Evolutionary conservation across 2,113 vertebrate genomes (phyloP), one percentile per base, ranked within the genome.

Genomic region (Phasianus colchicus): DNA sequence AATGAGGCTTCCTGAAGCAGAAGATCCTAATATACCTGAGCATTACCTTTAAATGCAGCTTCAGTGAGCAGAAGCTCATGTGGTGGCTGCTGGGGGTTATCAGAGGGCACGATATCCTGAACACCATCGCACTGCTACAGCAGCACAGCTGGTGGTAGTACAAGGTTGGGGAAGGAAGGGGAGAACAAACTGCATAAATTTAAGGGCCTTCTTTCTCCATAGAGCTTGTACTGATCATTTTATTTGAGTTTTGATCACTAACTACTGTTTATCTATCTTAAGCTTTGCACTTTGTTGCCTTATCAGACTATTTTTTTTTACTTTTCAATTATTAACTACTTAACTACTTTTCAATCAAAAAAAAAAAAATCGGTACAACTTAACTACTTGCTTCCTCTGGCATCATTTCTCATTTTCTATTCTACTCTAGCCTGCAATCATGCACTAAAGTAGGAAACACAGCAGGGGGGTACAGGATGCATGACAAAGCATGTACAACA

Each of bases 401-500:
- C 42, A 86, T 43, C 21, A 38, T 74, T 71, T 42, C 34, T 38
- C 27, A 8, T 71, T 66, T 89, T 75, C 65, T 78, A 58, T 91
- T 80, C 67, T 73, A 7, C 48, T 71, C n/a, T 9, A 77, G 30
- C 60, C 83, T 55, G 6, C n/a, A 88, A 54, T 45, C 16, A 45
- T 4, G 17, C 57, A 34, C 12, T 52, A 2, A 69, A 61, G 32
- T 9, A 72, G 78, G 58, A 77, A 69, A 70, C 34, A 58, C 18
- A 90, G 73, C 80, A 93, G 89, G 77, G 86, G 88, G 67, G 55
- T 48, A 85, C 24, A 71, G 71, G 60, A 94, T 34, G 48, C 43
- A 79, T 65, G 38, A 79, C 66, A 94, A 50, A 88, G 58, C 21
- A 27, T 13, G 72, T 83, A 70, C 2, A 10, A 67, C 75, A 93